Evolutionary conservation across 1,140 invertebrate species (phyloP).

Genomic region (Metopolophium dirhodum): DNA sequence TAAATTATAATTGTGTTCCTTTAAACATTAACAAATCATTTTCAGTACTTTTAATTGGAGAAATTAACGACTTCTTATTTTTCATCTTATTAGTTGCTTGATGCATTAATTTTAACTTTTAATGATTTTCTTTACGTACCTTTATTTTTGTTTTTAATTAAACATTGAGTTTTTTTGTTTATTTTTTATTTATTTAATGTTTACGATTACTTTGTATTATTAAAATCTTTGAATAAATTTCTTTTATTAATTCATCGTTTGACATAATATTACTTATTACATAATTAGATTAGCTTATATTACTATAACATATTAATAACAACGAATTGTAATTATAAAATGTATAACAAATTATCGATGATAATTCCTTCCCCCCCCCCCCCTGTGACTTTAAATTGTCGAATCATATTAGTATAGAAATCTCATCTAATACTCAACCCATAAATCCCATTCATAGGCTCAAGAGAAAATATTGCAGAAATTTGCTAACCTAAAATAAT

Average conservation of each 20-base stretch:
- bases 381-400: too few species aligned
- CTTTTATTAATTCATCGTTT: background rate
- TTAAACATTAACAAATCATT: background rate
- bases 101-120: background rate
- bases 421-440: too few species aligned
- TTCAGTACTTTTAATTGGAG: background rate
- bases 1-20: background rate
- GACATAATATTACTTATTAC: background rate
- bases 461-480: too few species aligned
- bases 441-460: too few species aligned
- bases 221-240: background rate
- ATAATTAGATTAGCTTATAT: background rate
- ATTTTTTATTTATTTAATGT: background rate
- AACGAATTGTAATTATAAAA: background rate
- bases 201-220: background rate
- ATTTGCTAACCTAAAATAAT: too few species aligned
- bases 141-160: background rate
- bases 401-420: too few species aligned
- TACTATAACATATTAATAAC: background rate
- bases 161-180: background rate
- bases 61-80: background rate
- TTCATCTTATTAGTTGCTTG: background rate
- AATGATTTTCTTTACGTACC: background rate
- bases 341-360: background rate
- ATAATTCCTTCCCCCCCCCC: background rate